These are phyloP conservation scores for Epinotia brunnichana DNA, from an alignment of 2,888 invertebrate species.

Conservation along the genomic window DNA sequence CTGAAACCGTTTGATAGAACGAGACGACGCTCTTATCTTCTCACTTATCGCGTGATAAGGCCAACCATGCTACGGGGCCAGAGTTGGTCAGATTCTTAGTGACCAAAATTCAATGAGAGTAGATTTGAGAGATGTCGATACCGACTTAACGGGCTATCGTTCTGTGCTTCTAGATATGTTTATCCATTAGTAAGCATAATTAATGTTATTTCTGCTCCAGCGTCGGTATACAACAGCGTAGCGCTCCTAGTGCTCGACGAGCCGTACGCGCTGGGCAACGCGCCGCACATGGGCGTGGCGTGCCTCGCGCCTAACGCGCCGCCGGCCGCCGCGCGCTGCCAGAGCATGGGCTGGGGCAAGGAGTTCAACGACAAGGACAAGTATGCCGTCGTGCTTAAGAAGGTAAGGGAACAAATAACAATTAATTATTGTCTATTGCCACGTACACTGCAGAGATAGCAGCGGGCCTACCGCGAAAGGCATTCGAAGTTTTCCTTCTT, in stretches of 20 bases:
- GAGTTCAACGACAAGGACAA: constrained; percentile 46
- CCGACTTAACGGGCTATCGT: too few relatives aligned
- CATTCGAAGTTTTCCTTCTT: too few relatives aligned
- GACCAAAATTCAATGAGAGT: too few relatives aligned
- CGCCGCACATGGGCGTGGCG: constrained; percentile 55
- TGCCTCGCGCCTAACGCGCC: constrained; percentile 45
- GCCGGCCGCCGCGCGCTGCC: constrained; percentile 42
- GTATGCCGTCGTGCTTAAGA: constrained; percentile 48
- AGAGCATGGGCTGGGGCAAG: constrained; percentile 48
- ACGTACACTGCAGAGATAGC: too few relatives aligned
- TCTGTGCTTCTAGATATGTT: background rate
- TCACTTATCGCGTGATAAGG: too few relatives aligned
- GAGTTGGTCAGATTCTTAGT: too few relatives aligned
- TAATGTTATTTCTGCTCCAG: constrained; percentile 48
- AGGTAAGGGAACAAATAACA: constrained; percentile 36
- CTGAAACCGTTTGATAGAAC: too few relatives aligned
- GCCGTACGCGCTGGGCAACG: constrained; percentile 69
- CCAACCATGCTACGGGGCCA: too few relatives aligned
- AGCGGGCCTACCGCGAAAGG: too few relatives aligned
- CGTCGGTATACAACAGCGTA: constrained; percentile 85
- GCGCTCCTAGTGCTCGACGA: constrained; percentile 84
- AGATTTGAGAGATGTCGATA: too few relatives aligned
- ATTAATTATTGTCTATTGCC: too few relatives aligned
- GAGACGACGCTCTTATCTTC: too few relatives aligned
- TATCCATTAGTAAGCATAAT: background rate